Conservation (phyloP, 2,888 invertebrate species). For the Carterocephalus palaemon region DNA sequence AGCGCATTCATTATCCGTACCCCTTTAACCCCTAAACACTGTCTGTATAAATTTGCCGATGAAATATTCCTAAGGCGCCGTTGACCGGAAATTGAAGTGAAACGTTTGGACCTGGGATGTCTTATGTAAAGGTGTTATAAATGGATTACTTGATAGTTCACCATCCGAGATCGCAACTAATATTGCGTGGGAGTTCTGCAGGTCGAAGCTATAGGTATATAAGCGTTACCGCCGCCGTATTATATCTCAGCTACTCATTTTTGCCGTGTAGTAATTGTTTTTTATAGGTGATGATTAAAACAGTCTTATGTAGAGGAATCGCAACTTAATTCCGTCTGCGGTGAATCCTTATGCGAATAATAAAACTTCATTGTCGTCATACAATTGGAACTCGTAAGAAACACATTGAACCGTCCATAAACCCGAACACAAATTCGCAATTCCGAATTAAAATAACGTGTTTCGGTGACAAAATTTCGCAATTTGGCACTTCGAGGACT, state of each 20-base stretch:
- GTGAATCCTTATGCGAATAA: conserved; percentile 7
- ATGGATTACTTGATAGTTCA: no score
- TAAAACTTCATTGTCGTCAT: conserved; percentile 6
- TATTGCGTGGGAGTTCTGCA: no score
- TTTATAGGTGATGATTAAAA: no score
- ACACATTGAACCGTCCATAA: conserved; percentile 14
- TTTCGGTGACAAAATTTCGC: conserved; percentile 20
- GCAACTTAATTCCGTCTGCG: background rate
- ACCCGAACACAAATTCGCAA: conserved; percentile 16
- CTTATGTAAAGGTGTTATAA: background rate
- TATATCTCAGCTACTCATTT: no score
- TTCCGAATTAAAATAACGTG: conserved; percentile 23
- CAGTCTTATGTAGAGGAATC: background rate
- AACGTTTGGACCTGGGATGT: background rate
- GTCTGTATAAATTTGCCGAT: conserved; percentile 1
- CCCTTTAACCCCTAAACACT: conserved; percentile 18
- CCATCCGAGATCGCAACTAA: no score
- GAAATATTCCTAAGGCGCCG: conserved; percentile 1
- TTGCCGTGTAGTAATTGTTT: no score
- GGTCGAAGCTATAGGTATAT: no score
- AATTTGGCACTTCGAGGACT: conserved; percentile 22
- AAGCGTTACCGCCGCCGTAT: no score
- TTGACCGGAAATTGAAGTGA: conserved; percentile 6
- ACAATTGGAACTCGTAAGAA: conserved; percentile 4
- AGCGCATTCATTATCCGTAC: conserved; percentile 19